Percentiles rank a stretch among this genome's conserved stretches.
These are phyloP conservation scores for Naja naja DNA, from an alignment of 2,113 vertebrate genomes.

Conservation along the genomic window DNA sequence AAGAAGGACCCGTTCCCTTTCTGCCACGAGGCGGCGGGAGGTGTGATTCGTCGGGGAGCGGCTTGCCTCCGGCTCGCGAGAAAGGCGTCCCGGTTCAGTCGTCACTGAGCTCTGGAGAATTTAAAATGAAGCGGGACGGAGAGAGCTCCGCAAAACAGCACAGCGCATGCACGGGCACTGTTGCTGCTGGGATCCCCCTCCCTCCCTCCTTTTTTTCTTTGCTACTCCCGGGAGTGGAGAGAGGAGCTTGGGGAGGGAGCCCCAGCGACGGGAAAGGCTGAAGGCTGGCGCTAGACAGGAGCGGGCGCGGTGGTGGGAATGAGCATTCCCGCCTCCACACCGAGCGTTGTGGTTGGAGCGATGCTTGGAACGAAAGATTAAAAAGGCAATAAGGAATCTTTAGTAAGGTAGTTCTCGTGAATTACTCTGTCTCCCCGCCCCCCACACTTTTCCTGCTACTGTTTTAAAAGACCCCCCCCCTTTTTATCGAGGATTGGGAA, in stretches of 20 bases:
- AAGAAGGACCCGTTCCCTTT: neutral
- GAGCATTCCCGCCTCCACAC: too few relatives aligned
- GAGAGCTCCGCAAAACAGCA: neutral
- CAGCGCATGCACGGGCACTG: neutral
- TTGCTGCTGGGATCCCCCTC: neutral
- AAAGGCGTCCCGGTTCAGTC: neutral
- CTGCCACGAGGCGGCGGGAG: neutral
- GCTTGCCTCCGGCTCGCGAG: neutral
- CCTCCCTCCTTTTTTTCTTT: neutral
- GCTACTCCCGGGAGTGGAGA: neutral
- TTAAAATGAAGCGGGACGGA: constrained; percentile 12
- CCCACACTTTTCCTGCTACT: neutral
- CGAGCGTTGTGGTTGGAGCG: neutral
- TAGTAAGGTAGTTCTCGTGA: neutral
- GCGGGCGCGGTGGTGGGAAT: neutral
- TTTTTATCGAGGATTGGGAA: neutral
- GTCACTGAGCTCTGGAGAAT: neutral
- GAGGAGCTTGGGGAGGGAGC: neutral
- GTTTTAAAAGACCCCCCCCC: neutral
- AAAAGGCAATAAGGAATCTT: neutral
- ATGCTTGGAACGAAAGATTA: too few relatives aligned
- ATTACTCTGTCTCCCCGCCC: neutral
- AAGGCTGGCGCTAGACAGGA: neutral
- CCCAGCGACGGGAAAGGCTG: neutral
- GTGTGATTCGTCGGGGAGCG: neutral